A percentile compares a stretch with the other conserved stretches of the same genome.
Evolutionary conservation across 2,888 invertebrate genomes (phyloP).

Genomic region (Acronicta leporina): DNA sequence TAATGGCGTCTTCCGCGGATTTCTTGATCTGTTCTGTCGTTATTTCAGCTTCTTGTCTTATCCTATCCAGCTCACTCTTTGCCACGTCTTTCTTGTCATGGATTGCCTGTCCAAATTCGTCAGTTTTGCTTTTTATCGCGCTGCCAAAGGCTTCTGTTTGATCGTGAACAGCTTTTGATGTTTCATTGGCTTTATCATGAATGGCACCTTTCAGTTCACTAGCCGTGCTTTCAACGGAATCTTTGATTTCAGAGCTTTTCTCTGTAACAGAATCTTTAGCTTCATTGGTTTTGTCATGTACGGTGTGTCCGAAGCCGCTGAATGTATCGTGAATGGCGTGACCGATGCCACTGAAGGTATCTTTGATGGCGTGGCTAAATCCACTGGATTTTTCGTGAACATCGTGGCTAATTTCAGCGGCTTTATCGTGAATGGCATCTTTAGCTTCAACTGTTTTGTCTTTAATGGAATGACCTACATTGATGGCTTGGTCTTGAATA

Average conservation of each 20-base stretch:
- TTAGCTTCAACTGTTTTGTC: slow-evolving; percentile 44
- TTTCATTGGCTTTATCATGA: slow-evolving; percentile 56
- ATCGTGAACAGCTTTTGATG: slow-evolving; percentile 58
- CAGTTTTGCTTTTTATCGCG: slow-evolving; percentile 63
- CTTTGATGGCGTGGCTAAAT: slow-evolving; percentile 54
- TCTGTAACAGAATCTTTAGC: slow-evolving; percentile 51
- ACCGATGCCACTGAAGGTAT: slow-evolving; percentile 55
- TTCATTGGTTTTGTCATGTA: slow-evolving; percentile 57
- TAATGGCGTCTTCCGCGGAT: slow-evolving; percentile 78
- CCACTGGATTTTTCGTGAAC: slow-evolving; percentile 54
- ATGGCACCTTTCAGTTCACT: slow-evolving; percentile 46
- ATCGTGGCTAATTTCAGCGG: slow-evolving; percentile 43
- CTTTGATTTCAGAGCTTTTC: slow-evolving; percentile 56
- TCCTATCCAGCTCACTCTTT: slow-evolving; percentile 77
- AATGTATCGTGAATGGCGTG: slow-evolving; percentile 59
- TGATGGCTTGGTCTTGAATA: slow-evolving; percentile 34
- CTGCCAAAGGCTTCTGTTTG: slow-evolving; percentile 65
- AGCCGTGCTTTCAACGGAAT: slow-evolving; percentile 48
- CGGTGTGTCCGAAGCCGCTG: slow-evolving; percentile 48
- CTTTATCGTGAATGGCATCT: slow-evolving; percentile 46
- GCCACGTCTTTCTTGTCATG: slow-evolving; percentile 72
- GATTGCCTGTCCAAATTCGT: slow-evolving; percentile 64
- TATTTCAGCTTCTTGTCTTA: slow-evolving; percentile 81
- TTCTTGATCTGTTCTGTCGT: slow-evolving; percentile 84
- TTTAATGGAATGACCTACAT: slow-evolving; percentile 41